Conservation (phyloP, 2,888 invertebrate species). For the Andrena camellia region DNA sequence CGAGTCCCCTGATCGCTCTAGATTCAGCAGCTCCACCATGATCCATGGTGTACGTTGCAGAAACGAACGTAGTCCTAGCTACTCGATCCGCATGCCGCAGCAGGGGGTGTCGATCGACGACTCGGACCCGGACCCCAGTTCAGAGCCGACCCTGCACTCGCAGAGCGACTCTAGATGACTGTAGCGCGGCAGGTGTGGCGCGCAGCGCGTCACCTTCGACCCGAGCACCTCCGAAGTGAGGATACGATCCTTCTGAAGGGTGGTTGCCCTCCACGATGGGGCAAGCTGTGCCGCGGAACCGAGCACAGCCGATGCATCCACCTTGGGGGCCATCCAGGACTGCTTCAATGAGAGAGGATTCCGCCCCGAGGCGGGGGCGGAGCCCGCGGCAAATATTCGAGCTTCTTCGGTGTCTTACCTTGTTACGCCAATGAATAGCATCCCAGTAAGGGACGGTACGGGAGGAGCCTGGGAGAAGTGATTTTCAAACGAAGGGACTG, state of each 20-base stretch:
- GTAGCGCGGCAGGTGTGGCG: conserved; percentile 78
- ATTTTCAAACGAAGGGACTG: background rate
- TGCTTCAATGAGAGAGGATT: background rate
- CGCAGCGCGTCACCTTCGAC: conserved; percentile 78
- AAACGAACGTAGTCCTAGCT: conserved; percentile 81
- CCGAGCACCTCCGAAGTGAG: conserved; percentile 67
- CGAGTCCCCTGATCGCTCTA: background rate
- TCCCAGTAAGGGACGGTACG: background rate
- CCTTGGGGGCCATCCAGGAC: background rate
- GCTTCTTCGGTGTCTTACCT: conserved; percentile 31
- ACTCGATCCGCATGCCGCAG: conserved; percentile 78
- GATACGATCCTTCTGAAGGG: conserved; percentile 59
- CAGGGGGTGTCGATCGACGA: conserved; percentile 83
- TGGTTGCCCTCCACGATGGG: too few species aligned
- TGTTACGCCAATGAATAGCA: conserved; percentile 6
- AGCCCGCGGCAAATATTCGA: conserved; percentile 27
- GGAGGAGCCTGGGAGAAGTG: background rate
- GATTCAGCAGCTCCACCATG: background rate
- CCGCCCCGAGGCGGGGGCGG: conserved; percentile 22
- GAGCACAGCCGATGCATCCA: conserved; percentile 12
- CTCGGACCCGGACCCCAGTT: conserved; percentile 81
- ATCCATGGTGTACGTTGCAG: conserved; percentile 62
- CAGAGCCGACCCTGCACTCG: conserved; percentile 80
- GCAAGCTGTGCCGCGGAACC: conserved; percentile 35
- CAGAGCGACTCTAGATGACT: conserved; percentile 84